Base-by-base conservation (phyloP, 2,888 invertebrate species). In the Biston stratarius region DNA sequence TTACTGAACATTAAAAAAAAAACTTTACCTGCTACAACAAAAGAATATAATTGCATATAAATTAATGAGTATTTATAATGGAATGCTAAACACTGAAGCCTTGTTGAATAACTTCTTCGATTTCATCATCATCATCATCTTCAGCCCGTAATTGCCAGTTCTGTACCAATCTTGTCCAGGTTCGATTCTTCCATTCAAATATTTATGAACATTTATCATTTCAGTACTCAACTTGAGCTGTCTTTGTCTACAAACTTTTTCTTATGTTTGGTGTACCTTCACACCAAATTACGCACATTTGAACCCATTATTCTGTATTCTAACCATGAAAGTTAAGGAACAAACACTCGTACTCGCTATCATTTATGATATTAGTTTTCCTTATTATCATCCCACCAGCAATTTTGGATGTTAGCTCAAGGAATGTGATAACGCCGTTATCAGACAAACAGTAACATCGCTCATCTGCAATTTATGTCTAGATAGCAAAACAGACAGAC, bases 361-460 rank as follows among this genome's bases (percentile, higher is more conserved):
- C 33, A 42, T 24, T 48, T 14, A 38, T 11, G 14, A 57, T 48
- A 48, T 24, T 33, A 40, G 40, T 59, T 47, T 59, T 59, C 49
- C 48, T 59, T 42, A 59, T 59, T 59, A 59, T 48, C 48, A 59
- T 64, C 38, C 53, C 38, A 52, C 45, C 42, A 49, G 45, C 48
- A 42, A 51, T 58, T 49, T 57, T 42, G 48, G 14, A 15, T 56
- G 55, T 38, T 47, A 64, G 52, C 15, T 24, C 42, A 47, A 61
- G 58, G 47, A 57, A 40, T 62, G 55, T 51, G 45, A 65, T 61
- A 67, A 67, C 60, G 65, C 36, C 59, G 58, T 58, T 67, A 67
- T 61, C 66, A 61, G 49, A 64, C 61, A 62, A 65, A 45, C 53
- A 40, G 45, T 53, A 68, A 59, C 57, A 63, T 56, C 63, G 38